Conservation (phyloP, 2,113 vertebrate species). For the Aix galericulata region DNA sequence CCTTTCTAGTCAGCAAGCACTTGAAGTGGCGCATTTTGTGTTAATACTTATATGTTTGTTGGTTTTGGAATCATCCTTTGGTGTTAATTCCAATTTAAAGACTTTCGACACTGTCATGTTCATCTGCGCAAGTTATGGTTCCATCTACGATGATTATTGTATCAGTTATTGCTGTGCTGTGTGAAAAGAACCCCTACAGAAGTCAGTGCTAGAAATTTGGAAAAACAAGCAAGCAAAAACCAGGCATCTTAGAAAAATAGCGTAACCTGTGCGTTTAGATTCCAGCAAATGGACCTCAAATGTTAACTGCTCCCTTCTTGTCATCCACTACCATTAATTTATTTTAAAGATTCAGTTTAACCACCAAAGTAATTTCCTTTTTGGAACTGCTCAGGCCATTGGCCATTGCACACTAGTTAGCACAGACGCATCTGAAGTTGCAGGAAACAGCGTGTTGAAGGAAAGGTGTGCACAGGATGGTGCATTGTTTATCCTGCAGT, state of each 20-base stretch:
- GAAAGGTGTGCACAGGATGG: background rate
- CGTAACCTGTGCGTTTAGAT: background rate
- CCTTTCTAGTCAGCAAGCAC: background rate
- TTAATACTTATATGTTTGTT: background rate
- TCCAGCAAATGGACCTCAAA: background rate
- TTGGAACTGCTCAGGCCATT: background rate
- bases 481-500: background rate
- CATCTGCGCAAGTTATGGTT: background rate
- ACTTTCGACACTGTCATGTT: background rate
- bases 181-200: background rate
- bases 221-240: background rate
- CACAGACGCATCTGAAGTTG: background rate
- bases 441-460: background rate
- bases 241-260: background rate
- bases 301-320: background rate
- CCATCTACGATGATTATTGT: background rate
- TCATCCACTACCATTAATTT: background rate
- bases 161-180: background rate
- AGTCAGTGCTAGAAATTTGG: background rate
- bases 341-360: background rate
- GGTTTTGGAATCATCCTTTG: background rate
- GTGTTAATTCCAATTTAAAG: background rate
- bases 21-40: background rate
- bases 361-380: background rate
- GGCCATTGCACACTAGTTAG: background rate